Conservation (phyloP, 2,888 invertebrate genomes). For the Chelonus formosanus region DNA sequence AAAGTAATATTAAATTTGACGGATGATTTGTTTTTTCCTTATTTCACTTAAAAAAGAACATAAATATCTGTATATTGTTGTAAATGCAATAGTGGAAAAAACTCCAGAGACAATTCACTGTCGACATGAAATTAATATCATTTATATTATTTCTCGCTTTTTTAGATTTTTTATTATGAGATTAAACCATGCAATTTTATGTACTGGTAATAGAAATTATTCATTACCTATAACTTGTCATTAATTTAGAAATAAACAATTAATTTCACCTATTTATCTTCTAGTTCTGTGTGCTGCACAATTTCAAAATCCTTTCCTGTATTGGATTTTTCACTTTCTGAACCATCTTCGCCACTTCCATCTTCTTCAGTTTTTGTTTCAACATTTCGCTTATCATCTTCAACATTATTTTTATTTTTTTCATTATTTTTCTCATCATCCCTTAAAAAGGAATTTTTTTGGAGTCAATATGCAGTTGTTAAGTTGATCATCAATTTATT, state of each 20-base stretch:
- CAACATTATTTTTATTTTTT: constrained; percentile 17
- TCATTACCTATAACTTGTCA: no score
- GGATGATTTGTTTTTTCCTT: no score
- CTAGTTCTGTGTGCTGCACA: constrained; percentile 70
- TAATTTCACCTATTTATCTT: constrained; percentile 39
- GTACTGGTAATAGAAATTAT: not conserved
- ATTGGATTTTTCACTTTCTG: constrained; percentile 84
- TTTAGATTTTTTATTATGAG: not conserved
- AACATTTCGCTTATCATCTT: constrained; percentile 31
- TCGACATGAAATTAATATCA: not conserved
- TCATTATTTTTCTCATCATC: constrained; percentile 42
- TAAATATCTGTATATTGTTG: not conserved
- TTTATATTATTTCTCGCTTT: constrained; percentile 1
- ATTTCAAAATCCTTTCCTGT: constrained; percentile 90
- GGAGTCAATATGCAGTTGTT: no score
- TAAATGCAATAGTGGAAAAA: constrained; percentile 3
- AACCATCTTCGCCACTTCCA: constrained; percentile 65
- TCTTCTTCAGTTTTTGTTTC: constrained; percentile 53
- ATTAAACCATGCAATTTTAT: constrained; percentile 1
- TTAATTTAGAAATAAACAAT: no score
- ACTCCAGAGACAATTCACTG: not conserved
- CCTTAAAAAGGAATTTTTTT: constrained; percentile 23
- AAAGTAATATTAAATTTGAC: no score
- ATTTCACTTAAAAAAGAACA: no score
- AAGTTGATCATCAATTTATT: no score